Conservation (phyloP, 2,888 invertebrate genomes). For the Sphaerophoria taeniata region DNA sequence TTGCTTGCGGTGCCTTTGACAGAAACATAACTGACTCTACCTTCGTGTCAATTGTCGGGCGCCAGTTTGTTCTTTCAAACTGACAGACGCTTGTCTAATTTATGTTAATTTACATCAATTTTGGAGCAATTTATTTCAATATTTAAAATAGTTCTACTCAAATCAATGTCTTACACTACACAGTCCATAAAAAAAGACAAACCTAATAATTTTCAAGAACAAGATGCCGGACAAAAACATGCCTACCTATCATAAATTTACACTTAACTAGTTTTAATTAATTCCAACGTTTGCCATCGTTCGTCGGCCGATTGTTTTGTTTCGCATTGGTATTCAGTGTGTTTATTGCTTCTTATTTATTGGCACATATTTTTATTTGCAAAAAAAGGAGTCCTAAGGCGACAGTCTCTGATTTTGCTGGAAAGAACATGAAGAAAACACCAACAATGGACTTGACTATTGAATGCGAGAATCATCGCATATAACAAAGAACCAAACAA, state of each 20-base stretch:
- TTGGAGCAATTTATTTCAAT: constrained; percentile 3
- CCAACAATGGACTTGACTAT: constrained; percentile 61
- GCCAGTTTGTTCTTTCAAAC: constrained; percentile 10
- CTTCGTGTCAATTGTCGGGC: neutral
- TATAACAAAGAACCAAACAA: neutral
- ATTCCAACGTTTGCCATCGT: constrained; percentile 28
- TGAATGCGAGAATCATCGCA: constrained; percentile 48
- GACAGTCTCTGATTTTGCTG: constrained; percentile 35
- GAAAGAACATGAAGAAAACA: constrained; percentile 8
- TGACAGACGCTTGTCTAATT: constrained; percentile 8
- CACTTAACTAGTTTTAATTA: constrained; percentile 57
- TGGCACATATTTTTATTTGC: constrained; percentile 40
- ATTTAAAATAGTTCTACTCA: neutral
- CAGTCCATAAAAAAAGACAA: neutral
- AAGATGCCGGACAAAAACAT: constrained; percentile 6
- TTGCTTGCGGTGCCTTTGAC: neutral
- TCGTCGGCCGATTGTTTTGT: neutral
- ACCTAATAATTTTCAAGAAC: constrained; percentile 30
- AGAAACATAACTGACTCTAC: neutral
- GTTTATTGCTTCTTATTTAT: constrained; percentile 47
- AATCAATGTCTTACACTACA: constrained; percentile 13
- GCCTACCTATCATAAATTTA: constrained; percentile 1
- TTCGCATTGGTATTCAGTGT: constrained; percentile 37
- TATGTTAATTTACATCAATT: constrained; percentile 32
- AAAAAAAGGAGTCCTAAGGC: constrained; percentile 30